Evolutionary conservation across 2,888 invertebrate species (phyloP).

Genomic region (Amiota mariae): DNA sequence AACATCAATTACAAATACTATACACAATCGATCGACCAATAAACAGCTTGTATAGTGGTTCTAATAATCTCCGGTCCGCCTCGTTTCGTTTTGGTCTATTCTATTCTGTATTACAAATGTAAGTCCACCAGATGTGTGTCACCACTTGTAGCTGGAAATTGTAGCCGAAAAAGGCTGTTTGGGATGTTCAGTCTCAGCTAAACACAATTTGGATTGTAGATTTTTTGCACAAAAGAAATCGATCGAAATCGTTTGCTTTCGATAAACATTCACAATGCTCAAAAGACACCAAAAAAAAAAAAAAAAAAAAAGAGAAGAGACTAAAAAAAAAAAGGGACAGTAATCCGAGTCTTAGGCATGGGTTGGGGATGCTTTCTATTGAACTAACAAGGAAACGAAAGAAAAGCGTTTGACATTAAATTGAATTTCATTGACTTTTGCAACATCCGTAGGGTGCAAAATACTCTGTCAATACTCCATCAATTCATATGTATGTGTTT

Average conservation of each 20-base stretch:
- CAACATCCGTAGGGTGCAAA: conserved; percentile 32
- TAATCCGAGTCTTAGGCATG: neutral
- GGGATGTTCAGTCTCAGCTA: neutral
- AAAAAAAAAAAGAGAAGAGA: conserved; percentile 39
- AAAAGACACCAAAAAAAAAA: conserved; percentile 50
- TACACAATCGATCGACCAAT: conserved; percentile 33
- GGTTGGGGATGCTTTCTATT: no score
- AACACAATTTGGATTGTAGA: neutral
- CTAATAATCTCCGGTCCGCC: conserved; percentile 3
- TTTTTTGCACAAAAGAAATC: conserved; percentile 18
- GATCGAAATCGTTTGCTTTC: conserved; percentile 16
- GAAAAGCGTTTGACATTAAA: conserved; percentile 37
- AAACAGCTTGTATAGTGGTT: conserved; percentile 15
- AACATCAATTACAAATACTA: conserved; percentile 51
- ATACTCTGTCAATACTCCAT: neutral
- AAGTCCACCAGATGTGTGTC: conserved; percentile 22
- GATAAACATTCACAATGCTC: conserved; percentile 31
- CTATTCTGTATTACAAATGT: no score
- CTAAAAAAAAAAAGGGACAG: neutral
- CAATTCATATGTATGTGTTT: neutral
- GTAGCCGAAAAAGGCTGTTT: neutral
- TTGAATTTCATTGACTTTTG: conserved; percentile 49
- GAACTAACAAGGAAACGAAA: conserved; percentile 36
- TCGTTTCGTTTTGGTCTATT: no score
- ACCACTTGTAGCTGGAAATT: conserved; percentile 21